phyloP scores from a whole-genome alignment of 2,888 invertebrate species.

The Proisotoma minuta region DNA sequence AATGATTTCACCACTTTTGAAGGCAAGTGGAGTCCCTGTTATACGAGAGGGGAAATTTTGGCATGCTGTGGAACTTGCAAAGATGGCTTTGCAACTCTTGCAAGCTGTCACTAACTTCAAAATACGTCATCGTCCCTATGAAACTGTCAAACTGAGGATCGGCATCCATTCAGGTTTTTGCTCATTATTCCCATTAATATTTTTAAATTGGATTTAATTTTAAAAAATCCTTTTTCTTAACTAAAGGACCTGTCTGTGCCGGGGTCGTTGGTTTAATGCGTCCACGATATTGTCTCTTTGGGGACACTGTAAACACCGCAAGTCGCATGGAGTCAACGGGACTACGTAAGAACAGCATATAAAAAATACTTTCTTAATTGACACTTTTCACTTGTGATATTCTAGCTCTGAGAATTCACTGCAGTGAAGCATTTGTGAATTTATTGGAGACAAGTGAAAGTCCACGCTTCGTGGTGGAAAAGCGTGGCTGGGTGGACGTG shows the following conservation, averaged over 20 bases:
- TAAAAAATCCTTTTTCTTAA: slow-evolving; percentile 2
- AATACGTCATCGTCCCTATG: slow-evolving; percentile 83
- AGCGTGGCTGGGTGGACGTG: slow-evolving; percentile 81
- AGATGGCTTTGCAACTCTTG: slow-evolving; percentile 82
- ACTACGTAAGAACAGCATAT: slow-evolving; percentile 59
- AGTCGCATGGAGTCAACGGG: slow-evolving; percentile 75
- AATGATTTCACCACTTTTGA: too few relatives aligned
- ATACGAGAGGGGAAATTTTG: slow-evolving; percentile 74
- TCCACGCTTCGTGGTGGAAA: slow-evolving; percentile 70
- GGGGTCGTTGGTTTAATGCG: slow-evolving; percentile 86
- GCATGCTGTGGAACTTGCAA: slow-evolving; percentile 90
- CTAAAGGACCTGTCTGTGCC: slow-evolving; percentile 79
- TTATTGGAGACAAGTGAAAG: slow-evolving; percentile 73
- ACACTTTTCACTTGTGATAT: slow-evolving; percentile 27
- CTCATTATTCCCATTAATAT: background rate
- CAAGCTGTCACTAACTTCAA: slow-evolving; percentile 76
- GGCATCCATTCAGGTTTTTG: slow-evolving; percentile 80
- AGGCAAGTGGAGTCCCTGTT: slow-evolving; percentile 73
- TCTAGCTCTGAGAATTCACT: slow-evolving; percentile 80
- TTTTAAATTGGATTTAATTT: background rate
- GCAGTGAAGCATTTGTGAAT: slow-evolving; percentile 75
- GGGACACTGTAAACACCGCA: slow-evolving; percentile 77
- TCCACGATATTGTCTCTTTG: slow-evolving; percentile 78
- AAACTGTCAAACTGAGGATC: slow-evolving; percentile 82
- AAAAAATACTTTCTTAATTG: background rate